Evolutionary conservation across 2,888 invertebrate species (phyloP).

Genomic region (Serrognathus titanus): DNA sequence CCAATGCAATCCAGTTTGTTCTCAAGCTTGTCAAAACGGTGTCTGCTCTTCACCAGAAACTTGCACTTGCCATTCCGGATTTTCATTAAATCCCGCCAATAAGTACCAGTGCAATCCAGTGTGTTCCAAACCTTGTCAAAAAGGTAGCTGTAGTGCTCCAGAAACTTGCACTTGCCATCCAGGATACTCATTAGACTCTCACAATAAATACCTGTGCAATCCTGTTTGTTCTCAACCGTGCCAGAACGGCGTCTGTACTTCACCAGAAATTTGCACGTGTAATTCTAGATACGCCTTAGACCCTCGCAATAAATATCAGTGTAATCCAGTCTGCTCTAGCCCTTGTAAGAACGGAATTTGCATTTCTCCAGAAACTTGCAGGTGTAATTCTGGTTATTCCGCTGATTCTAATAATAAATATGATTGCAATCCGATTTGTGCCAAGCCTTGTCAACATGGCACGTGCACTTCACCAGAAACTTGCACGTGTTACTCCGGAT

Average conservation of each 20-base stretch:
- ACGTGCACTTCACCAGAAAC: slow-evolving; percentile 36
- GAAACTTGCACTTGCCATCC: slow-evolving; percentile 8
- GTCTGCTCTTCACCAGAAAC: slow-evolving; percentile 46
- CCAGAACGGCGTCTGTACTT: slow-evolving; percentile 26
- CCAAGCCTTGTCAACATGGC: slow-evolving; percentile 28
- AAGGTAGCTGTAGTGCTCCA: slow-evolving; percentile 9
- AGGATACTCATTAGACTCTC: slow-evolving; percentile 9
- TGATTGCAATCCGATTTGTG: slow-evolving; percentile 29
- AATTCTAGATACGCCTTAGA: slow-evolving; percentile 32
- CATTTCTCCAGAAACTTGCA: slow-evolving; percentile 35
- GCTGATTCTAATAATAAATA: slow-evolving; percentile 22
- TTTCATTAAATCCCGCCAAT: neutral
- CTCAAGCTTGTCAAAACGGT: slow-evolving; percentile 44
- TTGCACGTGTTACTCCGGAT: slow-evolving; percentile 32
- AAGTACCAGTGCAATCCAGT: slow-evolving; percentile 18
- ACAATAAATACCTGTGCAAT: slow-evolving; percentile 13
- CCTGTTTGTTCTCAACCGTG: slow-evolving; percentile 26
- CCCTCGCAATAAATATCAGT: slow-evolving; percentile 27
- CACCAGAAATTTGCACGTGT: slow-evolving; percentile 28
- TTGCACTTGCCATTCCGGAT: slow-evolving; percentile 20
- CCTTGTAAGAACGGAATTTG: slow-evolving; percentile 31
- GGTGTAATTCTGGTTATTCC: slow-evolving; percentile 12
- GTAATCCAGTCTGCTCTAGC: slow-evolving; percentile 23
- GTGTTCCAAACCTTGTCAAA: slow-evolving; percentile 27
- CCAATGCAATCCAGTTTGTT: slow-evolving; percentile 21